These are phyloP conservation scores for Lethrus apterus DNA, from an alignment of 1,140 invertebrate genomes.

Conservation along the genomic window DNA sequence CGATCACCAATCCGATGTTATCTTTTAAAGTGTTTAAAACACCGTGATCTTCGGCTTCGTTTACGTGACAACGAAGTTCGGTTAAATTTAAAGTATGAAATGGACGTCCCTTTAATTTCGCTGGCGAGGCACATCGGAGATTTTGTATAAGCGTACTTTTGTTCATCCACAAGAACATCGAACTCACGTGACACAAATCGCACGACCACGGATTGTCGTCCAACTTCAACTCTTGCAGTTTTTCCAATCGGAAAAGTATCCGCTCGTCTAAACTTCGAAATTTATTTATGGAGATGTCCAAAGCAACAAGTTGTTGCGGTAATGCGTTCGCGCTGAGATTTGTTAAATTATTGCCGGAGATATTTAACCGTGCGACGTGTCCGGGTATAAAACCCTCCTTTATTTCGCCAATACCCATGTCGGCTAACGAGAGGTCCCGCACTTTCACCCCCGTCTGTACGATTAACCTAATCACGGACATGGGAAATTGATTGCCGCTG, in stretches of 20 bases:
- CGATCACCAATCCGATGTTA: slow-evolving; percentile 25
- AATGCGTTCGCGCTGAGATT: slow-evolving; percentile 50
- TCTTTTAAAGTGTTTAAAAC: slow-evolving; percentile 9
- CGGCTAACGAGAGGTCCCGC: slow-evolving; percentile 49
- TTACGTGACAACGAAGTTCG: slow-evolving; percentile 17
- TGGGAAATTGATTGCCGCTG: slow-evolving; percentile 53
- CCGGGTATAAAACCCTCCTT: slow-evolving; percentile 46
- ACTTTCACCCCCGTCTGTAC: slow-evolving; percentile 51
- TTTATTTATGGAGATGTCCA: slow-evolving; percentile 57
- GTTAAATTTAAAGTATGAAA: slow-evolving; percentile 25
- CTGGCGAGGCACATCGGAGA: slow-evolving; percentile 45
- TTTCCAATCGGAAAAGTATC: slow-evolving; percentile 47
- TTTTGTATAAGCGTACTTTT: slow-evolving; percentile 40
- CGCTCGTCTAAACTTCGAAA: slow-evolving; percentile 51
- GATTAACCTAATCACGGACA: slow-evolving; percentile 42
- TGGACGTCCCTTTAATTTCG: slow-evolving; percentile 24
- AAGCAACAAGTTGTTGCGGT: slow-evolving; percentile 46
- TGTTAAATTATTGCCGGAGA: slow-evolving; percentile 52
- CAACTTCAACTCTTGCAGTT: slow-evolving; percentile 46
- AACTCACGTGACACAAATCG: slow-evolving; percentile 54
- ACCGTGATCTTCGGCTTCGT: slow-evolving; percentile 15
- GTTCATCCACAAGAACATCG: slow-evolving; percentile 49
- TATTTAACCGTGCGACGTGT: slow-evolving; percentile 44
- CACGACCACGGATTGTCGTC: slow-evolving; percentile 61
- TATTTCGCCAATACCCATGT: slow-evolving; percentile 49